Evolutionary conservation across 92 coral and sea anemone species (phyloP).

Genomic region (Montipora capitata): DNA sequence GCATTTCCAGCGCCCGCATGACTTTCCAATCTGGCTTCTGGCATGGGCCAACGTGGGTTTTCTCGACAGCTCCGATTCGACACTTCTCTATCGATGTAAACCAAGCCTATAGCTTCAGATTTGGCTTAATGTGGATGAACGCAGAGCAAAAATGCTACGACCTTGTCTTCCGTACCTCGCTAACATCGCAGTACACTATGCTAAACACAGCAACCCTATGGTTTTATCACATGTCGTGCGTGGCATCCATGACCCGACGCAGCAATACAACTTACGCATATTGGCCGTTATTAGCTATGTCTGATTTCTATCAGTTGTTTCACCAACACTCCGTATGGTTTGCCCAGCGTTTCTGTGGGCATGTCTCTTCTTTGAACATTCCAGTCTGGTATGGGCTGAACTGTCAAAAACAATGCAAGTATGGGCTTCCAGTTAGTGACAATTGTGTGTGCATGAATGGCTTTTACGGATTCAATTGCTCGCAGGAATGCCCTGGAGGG

Average conservation of each 20-base stretch:
- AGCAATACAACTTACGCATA: conserved; percentile 65
- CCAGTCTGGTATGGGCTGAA: conserved; percentile 85
- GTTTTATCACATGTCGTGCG: conserved; percentile 89
- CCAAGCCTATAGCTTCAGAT: conserved; percentile 69
- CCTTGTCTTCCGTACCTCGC: conserved; percentile 67
- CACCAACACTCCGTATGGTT: conserved; percentile 75
- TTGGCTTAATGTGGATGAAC: conserved; percentile 51
- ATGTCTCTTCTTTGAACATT: conserved; percentile 65
- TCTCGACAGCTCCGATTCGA: conserved; percentile 82
- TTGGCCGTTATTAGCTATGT: conserved; percentile 82
- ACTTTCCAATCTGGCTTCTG: conserved; percentile 79
- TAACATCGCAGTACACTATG: conserved; percentile 45
- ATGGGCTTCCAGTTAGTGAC: conserved; percentile 64
- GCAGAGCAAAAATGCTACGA: conserved; percentile 71
- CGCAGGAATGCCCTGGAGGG: conserved; percentile 93
- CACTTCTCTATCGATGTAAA: conserved; percentile 55
- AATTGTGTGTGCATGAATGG: conserved; percentile 88
- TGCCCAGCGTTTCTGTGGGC: conserved; percentile 74
- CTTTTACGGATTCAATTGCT: conserved; percentile 85
- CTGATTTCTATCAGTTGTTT: conserved; percentile 82
- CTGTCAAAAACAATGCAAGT: conserved; percentile 80
- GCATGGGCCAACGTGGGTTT: conserved; percentile 93
- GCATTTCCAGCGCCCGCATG: conserved; percentile 90
- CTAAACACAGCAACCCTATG: conserved; percentile 59
- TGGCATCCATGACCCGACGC: conserved; percentile 77